Conservation (phyloP, 2,888 invertebrate genomes). For the Heteromurus nitidus region DNA sequence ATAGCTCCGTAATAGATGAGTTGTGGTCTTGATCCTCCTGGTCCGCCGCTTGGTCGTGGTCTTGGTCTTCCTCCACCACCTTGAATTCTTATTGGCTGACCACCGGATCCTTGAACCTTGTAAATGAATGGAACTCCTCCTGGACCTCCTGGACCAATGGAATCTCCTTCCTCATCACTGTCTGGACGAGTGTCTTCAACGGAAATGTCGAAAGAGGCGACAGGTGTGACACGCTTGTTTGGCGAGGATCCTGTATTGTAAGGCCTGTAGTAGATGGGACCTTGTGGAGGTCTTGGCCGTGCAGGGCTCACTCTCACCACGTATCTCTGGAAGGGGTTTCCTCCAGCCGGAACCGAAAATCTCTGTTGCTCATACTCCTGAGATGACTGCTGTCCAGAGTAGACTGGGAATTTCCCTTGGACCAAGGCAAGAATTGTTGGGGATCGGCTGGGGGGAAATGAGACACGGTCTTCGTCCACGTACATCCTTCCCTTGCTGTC, state of each 20-base stretch:
- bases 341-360: slow-evolving; percentile 9
- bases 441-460: slow-evolving; percentile 71
- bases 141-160: slow-evolving; percentile 2
- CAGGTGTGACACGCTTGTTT: slow-evolving; percentile 37
- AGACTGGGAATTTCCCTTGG: slow-evolving; percentile 53
- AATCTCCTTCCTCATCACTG: slow-evolving; percentile 45
- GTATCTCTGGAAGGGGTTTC: slow-evolving; percentile 44
- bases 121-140: slow-evolving; percentile 48
- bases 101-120: slow-evolving; percentile 47
- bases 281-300: slow-evolving; percentile 15
- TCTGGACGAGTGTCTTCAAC: slow-evolving; percentile 59
- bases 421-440: slow-evolving; percentile 69
- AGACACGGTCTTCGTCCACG: slow-evolving; percentile 56
- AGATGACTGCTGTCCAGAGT: slow-evolving; percentile 2
- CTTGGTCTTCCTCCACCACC: background rate
- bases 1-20: background rate
- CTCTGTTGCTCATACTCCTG: slow-evolving; percentile 10
- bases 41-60: slow-evolving; percentile 3
- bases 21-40: background rate
- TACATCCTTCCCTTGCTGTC: slow-evolving; percentile 26
- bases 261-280: slow-evolving; percentile 37
- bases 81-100: too few relatives aligned
- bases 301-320: slow-evolving; percentile 49
- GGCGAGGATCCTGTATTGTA: slow-evolving; percentile 1
- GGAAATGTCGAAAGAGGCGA: slow-evolving; percentile 53